A percentile compares a stretch with the other conserved stretches of the same genome.
phyloP scores from a whole-genome alignment of 2,888 invertebrate species.

The Apamea epomidion region DNA sequence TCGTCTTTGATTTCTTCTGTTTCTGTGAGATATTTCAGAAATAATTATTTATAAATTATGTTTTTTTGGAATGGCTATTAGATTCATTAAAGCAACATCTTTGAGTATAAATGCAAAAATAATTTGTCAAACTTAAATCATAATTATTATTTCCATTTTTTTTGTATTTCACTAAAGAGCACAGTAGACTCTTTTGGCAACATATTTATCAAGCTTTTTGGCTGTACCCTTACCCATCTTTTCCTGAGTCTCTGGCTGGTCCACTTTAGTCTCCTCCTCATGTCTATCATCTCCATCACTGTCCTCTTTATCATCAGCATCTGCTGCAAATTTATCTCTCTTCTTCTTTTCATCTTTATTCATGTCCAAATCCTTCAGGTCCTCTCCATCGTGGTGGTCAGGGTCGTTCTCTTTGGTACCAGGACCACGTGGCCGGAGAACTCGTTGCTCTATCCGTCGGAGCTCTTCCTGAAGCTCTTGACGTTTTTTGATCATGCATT shows the following conservation, averaged over 20 bases:
- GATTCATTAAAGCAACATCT: not conserved
- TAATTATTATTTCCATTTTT: not conserved
- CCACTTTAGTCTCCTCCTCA: slow-evolving; percentile 68
- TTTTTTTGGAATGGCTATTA: not conserved
- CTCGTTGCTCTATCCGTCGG: slow-evolving; percentile 91
- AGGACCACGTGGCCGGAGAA: slow-evolving; percentile 78
- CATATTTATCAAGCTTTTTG: not conserved
- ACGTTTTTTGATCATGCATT: slow-evolving; percentile 92
- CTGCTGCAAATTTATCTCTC: slow-evolving; percentile 63
- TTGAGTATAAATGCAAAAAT: not conserved
- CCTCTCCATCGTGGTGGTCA: slow-evolving; percentile 53
- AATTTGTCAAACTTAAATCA: not conserved
- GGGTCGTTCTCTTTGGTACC: slow-evolving; percentile 83
- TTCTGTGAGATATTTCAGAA: slow-evolving; percentile 25
- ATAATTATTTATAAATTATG: not conserved
- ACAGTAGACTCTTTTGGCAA: not conserved
- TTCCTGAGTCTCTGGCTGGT: slow-evolving; percentile 37
- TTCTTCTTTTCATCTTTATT: slow-evolving; percentile 60
- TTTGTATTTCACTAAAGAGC: not conserved
- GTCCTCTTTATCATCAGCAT: slow-evolving; percentile 82
- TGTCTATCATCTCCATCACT: slow-evolving; percentile 85
- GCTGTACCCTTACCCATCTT: slow-evolving; percentile 57
- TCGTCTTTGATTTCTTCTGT: slow-evolving; percentile 38
- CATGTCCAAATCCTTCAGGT: slow-evolving; percentile 40
- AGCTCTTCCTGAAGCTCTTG: slow-evolving; percentile 92